phyloP scores from a whole-genome alignment of 2,888 invertebrate genomes.

The Leptothorax acervorum region DNA sequence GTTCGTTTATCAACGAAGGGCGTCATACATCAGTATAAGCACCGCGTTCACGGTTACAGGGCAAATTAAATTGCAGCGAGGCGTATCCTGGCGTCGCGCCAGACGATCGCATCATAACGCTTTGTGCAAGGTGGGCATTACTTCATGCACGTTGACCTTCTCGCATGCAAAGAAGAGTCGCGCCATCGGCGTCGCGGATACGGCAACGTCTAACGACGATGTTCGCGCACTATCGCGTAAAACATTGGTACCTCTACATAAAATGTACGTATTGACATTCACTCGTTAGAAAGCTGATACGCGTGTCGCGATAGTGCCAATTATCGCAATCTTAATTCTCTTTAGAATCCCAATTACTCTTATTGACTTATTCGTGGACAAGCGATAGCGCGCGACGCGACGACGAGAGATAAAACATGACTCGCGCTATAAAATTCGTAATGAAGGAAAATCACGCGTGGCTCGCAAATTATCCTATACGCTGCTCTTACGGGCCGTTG shows the following conservation, averaged over 20 bases:
- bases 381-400: slow-evolving; percentile 12
- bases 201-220: slow-evolving; percentile 54
- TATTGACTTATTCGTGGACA: neutral
- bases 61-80: slow-evolving; percentile 64
- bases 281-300: slow-evolving; percentile 48
- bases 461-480: slow-evolving; percentile 19
- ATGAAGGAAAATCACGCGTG: slow-evolving; percentile 28
- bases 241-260: slow-evolving; percentile 32
- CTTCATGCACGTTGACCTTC: slow-evolving; percentile 76
- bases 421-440: slow-evolving; percentile 23
- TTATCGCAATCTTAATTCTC: slow-evolving; percentile 28
- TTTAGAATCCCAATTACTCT: slow-evolving; percentile 49
- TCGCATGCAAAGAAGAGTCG: slow-evolving; percentile 60
- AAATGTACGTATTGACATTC: slow-evolving; percentile 38
- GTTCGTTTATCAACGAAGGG: slow-evolving; percentile 21
- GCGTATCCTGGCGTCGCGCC: slow-evolving; percentile 66
- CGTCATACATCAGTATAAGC: slow-evolving; percentile 23
- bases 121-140: slow-evolving; percentile 67
- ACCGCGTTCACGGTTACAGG: slow-evolving; percentile 56
- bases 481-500: slow-evolving; percentile 41
- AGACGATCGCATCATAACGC: slow-evolving; percentile 68
- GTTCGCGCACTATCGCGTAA: slow-evolving; percentile 38
- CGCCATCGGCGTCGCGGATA: slow-evolving; percentile 61
- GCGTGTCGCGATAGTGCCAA: slow-evolving; percentile 19
- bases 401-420: neutral